These are phyloP conservation scores for Kryptolebias ocellatus DNA, from an alignment of 2,797 vertebrate genomes.

Conservation along the genomic window DNA sequence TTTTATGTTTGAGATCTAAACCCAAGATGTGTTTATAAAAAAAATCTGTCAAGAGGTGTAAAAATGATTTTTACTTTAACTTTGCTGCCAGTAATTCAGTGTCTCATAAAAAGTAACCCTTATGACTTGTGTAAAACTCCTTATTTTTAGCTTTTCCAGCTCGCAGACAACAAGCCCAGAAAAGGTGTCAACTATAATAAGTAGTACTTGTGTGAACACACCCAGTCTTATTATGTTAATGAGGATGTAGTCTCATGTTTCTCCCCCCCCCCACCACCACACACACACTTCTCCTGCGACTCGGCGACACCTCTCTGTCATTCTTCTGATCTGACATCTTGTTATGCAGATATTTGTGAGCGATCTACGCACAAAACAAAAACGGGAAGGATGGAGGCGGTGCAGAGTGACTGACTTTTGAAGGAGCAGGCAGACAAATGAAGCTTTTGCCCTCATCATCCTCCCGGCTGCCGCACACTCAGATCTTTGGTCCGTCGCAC, in stretches of 20 bases:
- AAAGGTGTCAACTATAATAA: neutral
- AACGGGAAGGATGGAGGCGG: conserved; percentile 8
- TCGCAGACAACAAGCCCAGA: neutral
- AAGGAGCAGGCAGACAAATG: conserved; percentile 38
- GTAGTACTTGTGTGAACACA: neutral
- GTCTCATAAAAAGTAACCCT: too few relatives aligned
- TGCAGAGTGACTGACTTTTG: conserved; percentile 32
- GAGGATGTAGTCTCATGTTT: neutral
- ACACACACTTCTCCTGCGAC: neutral
- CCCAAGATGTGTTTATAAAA: too few relatives aligned
- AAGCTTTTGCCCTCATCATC: neutral
- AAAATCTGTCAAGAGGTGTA: too few relatives aligned
- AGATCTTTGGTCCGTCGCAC: conserved; percentile 52
- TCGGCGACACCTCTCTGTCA: conserved; percentile 1
- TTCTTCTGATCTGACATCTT: conserved; percentile 31
- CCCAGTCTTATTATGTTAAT: neutral
- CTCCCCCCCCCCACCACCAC: neutral
- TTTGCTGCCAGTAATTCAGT: too few relatives aligned
- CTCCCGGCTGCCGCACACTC: conserved; percentile 9
- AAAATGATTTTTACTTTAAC: too few relatives aligned
- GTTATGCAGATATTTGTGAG: conserved; percentile 39
- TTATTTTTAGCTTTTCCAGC: neutral
- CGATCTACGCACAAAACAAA: conserved; percentile 20
- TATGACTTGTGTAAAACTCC: neutral
- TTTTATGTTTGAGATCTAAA: too few relatives aligned